Conservation (phyloP, 2,113 vertebrate genomes). For the Pagrus major region DNA sequence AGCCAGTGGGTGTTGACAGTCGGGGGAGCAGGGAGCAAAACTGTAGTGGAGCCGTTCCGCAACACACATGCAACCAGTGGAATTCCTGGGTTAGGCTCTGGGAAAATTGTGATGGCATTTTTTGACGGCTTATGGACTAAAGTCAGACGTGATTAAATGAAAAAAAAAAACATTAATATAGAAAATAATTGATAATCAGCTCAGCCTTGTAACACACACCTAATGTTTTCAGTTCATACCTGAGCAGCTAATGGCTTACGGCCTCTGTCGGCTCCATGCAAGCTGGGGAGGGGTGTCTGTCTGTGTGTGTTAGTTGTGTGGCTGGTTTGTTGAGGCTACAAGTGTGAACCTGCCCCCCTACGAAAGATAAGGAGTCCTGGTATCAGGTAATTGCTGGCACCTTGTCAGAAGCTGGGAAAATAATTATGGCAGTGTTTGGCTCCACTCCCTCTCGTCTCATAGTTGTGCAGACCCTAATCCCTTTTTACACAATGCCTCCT, state of each 20-base stretch:
- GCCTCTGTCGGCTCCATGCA: conserved; percentile 48
- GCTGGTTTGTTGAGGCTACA: conserved; percentile 52
- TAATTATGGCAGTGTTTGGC: conserved; percentile 71
- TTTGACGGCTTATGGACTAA: background rate
- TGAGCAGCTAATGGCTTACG: conserved; percentile 27
- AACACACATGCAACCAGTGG: too few relatives aligned
- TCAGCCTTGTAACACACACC: conserved; percentile 15
- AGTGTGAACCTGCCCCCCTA: conserved; percentile 76
- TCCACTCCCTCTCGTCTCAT: conserved; percentile 43
- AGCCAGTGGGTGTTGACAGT: too few relatives aligned
- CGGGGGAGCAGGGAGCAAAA: too few relatives aligned
- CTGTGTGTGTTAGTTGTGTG: background rate
- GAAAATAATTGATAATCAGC: background rate
- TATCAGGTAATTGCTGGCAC: conserved; percentile 84
- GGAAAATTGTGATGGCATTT: background rate
- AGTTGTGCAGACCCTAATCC: conserved; percentile 53
- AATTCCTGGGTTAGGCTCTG: background rate
- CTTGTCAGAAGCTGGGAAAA: conserved; percentile 74
- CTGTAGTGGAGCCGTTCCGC: too few relatives aligned
- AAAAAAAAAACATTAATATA: background rate
- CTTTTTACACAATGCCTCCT: conserved; percentile 59
- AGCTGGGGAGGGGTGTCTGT: conserved; percentile 15
- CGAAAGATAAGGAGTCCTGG: conserved; percentile 71
- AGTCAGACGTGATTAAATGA: background rate
- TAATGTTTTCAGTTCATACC: background rate